Conservation (phyloP, 2,113 vertebrate species). For the Eurypyga helias region DNA sequence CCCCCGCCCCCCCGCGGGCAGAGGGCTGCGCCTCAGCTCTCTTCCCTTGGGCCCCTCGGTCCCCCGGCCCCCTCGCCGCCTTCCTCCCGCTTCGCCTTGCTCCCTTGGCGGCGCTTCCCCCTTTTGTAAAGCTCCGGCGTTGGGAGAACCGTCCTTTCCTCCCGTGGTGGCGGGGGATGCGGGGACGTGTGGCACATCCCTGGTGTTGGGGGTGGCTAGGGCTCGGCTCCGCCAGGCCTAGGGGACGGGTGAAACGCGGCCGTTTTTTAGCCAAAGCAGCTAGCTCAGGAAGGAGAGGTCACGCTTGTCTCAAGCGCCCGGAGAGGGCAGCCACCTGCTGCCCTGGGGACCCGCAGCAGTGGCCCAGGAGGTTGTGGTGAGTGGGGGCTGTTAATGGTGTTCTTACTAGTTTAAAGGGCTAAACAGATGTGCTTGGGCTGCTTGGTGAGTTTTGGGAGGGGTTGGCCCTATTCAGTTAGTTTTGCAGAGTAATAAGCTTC, state of each 20-base stretch:
- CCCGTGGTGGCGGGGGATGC: neutral
- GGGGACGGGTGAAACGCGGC: neutral
- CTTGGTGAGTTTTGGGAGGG: neutral
- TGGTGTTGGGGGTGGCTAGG: neutral
- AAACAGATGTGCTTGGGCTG: neutral
- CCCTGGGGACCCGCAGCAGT: constrained; percentile 7
- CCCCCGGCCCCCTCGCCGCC: accelerated
- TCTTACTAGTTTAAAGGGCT: neutral
- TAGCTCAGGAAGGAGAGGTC: constrained; percentile 11
- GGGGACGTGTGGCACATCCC: neutral
- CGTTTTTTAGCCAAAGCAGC: neutral
- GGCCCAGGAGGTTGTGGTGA: constrained; percentile 47
- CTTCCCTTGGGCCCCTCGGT: too few relatives aligned
- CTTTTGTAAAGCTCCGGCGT: neutral
- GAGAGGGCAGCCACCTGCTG: neutral
- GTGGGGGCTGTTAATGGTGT: neutral
- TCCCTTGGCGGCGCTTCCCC: neutral
- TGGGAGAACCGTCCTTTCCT: neutral
- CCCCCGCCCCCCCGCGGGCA: neutral
- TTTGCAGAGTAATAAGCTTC: neutral
- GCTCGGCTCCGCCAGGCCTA: neutral
- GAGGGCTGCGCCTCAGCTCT: neutral
- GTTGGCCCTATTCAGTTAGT: neutral
- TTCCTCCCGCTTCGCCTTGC: too few relatives aligned
- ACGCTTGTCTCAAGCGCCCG: neutral